phyloP scores from a whole-genome alignment of 2,113 vertebrate genomes.

The Nymphicus hollandicus region DNA sequence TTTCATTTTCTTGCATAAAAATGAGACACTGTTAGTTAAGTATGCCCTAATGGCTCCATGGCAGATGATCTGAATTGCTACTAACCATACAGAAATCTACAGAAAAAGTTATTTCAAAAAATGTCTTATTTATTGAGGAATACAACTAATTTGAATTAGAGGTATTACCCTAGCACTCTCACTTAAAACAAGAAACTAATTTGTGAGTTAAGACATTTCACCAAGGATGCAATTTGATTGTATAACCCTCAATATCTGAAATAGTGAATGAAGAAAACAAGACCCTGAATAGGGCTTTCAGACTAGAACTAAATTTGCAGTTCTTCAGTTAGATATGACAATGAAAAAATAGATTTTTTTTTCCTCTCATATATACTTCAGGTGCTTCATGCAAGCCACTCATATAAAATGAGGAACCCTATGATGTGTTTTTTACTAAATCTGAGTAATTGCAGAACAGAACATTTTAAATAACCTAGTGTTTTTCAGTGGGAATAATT shows the following conservation, averaged over 20 bases:
- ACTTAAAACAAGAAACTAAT: background rate
- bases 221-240: background rate
- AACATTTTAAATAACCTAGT: slow-evolving; percentile 15
- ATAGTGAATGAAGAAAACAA: background rate
- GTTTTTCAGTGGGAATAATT: slow-evolving; percentile 19
- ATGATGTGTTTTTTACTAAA: background rate
- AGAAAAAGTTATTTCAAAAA: background rate
- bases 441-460: background rate
- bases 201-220: background rate
- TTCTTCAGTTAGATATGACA: background rate
- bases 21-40: background rate
- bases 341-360: background rate
- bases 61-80: background rate
- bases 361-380: background rate
- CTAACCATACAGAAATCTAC: background rate
- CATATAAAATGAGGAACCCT: background rate
- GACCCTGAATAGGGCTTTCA: background rate
- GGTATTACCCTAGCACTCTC: background rate
- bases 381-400: background rate
- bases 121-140: background rate
- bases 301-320: background rate
- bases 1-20: background rate
- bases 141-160: background rate
- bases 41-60: background rate
- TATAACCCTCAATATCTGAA: background rate